Percentiles rank a stretch among this genome's conserved stretches.
Conservation (phyloP, 1,140 invertebrate genomes). For the Orchesella cincta region DNA sequence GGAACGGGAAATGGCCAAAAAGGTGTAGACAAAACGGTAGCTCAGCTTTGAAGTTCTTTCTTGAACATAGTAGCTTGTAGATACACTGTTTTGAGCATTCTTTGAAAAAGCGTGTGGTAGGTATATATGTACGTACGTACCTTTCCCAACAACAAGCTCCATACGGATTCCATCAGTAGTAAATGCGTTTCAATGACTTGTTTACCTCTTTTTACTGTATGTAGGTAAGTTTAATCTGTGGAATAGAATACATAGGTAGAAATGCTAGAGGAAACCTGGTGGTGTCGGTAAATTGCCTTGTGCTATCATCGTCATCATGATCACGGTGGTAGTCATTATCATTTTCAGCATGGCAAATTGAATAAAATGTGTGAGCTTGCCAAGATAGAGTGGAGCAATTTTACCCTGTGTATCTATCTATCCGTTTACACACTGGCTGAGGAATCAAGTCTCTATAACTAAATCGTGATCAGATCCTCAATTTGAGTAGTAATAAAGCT, state of each 20-base stretch:
- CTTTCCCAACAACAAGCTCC: no score
- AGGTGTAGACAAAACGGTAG: background rate
- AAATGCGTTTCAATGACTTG: slow-evolving; percentile 15
- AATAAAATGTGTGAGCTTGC: slow-evolving; percentile 26
- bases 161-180: no score
- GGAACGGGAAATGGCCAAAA: no score
- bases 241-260: background rate
- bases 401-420: background rate
- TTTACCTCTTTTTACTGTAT: background rate
- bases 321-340: background rate
- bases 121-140: no score
- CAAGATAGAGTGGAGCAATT: background rate
- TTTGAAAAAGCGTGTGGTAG: no score
- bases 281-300: background rate
- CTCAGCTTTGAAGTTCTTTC: background rate
- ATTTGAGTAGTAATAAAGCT: no score
- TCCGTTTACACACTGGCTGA: background rate
- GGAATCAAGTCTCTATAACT: background rate
- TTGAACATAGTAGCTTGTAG: background rate
- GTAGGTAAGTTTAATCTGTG: background rate
- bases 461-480: background rate
- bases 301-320: slow-evolving; percentile 4
- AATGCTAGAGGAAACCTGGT: background rate
- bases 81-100: no score
- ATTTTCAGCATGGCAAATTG: slow-evolving; percentile 22